Evolutionary conservation across 1,140 invertebrate genomes (phyloP), one percentile per base, ranked within the genome.

Genomic region (Drosophila lowei): DNA sequence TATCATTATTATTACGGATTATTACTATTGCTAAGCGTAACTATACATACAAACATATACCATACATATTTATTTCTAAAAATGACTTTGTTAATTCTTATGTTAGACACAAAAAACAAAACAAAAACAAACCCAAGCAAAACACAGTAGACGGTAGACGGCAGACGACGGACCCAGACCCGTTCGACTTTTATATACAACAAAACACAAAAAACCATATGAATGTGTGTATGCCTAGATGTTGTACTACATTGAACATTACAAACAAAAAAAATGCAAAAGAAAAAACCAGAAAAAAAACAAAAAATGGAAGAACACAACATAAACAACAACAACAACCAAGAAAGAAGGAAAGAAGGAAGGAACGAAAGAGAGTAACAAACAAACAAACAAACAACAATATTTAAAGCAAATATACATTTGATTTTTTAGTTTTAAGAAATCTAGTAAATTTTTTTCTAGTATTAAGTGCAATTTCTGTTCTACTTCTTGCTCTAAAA

Each of bases 361-460:
- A n/a, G n/a, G n/a, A 62, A 46, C 18, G 18, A 18, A 18, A 18
- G 18, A 18, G 18, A 18, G 18, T 18, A 18, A 38, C 43, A 61
- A 44, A 49, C 42, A 77, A 74, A 70, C 58, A 73, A 83, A 46
- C 61, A 57, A 78, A 79, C 71, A 78, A 79, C 71, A 50, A 84
- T 79, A 85, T 85, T 55, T 79, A 76, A 86, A 88, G 72, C 77
- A 86, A 86, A 86, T 86, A 86, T 86, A 86, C 81, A 90, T 90
- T 78, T 90, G 79, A 89, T 88, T 90, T 89, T 80, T 89, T 89
- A 85, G 70, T 86, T 79, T 76, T 90, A 90, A 90, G 88, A 66
- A 65, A 50, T 74, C 79, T 90, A 90, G 88, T 84, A 90, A 90
- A 90, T 90, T 90, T 90, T 90, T 90, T 90, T 68, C 58, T 90